Conservation (phyloP, 1,140 invertebrate species). For the Drosophila willistoni region DNA sequence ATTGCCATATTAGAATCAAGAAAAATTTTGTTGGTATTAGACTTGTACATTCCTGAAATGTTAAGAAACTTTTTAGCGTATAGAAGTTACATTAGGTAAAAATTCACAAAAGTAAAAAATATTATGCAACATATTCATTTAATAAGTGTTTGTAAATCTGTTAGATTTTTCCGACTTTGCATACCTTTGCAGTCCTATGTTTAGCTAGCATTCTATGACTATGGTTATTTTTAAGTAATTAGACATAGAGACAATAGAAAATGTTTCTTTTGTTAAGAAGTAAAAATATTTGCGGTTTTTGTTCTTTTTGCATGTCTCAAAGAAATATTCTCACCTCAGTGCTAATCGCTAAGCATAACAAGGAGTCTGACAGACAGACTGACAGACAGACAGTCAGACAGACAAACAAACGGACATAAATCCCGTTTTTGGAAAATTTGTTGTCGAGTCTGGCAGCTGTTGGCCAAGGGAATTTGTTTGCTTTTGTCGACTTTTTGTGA, state of each 20-base stretch:
- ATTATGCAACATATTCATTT: constrained; percentile 6
- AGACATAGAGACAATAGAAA: constrained; percentile 53
- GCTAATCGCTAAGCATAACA: constrained; percentile 49
- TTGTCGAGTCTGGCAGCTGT: constrained; percentile 40
- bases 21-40: too few relatives aligned
- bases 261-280: constrained; percentile 35
- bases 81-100: too few relatives aligned
- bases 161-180: not conserved
- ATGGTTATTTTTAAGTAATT: constrained; percentile 62
- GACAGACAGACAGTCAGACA: constrained; percentile 28
- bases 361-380: not conserved
- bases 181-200: not conserved
- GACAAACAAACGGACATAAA: constrained; percentile 39
- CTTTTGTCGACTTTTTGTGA: constrained; percentile 78
- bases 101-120: not conserved
- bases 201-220: not conserved
- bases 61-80: too few relatives aligned
- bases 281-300: constrained; percentile 73
- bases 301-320: constrained; percentile 42
- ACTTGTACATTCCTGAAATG: too few relatives aligned
- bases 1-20: too few relatives aligned
- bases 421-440: constrained; percentile 39
- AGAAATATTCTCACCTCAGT: constrained; percentile 49
- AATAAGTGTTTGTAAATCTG: not conserved
- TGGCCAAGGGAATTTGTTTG: constrained; percentile 56